Conservation (phyloP, 1,140 invertebrate species). For the Aphelenchoides avenae region DNA sequence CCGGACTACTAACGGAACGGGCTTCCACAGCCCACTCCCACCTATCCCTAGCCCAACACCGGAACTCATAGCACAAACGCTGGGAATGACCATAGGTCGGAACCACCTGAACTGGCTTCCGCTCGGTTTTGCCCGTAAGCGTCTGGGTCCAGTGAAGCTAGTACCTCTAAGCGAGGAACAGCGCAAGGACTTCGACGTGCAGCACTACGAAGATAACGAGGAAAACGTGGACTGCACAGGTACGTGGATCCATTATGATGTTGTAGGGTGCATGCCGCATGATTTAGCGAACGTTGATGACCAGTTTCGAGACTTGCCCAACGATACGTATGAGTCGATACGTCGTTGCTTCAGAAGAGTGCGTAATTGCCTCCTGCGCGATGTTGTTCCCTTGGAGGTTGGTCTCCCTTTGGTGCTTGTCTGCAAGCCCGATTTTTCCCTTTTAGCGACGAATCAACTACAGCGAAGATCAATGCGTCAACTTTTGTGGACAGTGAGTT, state of each 20-base stretch:
- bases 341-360: conserved; percentile 7
- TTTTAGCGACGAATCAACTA: conserved; percentile 11
- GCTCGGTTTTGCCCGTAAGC: conserved; percentile 12
- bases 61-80: conserved; percentile 6
- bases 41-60: conserved; percentile 7
- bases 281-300: conserved; percentile 14
- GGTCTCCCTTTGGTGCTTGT: no score
- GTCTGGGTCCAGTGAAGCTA: conserved; percentile 14
- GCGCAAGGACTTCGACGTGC: conserved; percentile 7
- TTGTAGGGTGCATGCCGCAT: neutral
- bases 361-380: conserved; percentile 6
- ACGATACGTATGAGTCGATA: neutral
- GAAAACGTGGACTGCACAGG: conserved; percentile 2
- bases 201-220: conserved; percentile 10
- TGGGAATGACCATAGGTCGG: conserved; percentile 4
- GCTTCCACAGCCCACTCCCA: neutral
- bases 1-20: no score
- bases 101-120: conserved; percentile 15
- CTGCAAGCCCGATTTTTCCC: no score
- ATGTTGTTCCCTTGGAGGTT: no score
- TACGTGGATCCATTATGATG: neutral
- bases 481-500: conserved; percentile 22
- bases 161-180: conserved; percentile 7
- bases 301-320: conserved; percentile 12
- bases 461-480: conserved; percentile 17